Evolutionary conservation across 2,888 invertebrate genomes (phyloP), one percentile per base, ranked within the genome.

Genomic region (Pegoplata infirma): DNA sequence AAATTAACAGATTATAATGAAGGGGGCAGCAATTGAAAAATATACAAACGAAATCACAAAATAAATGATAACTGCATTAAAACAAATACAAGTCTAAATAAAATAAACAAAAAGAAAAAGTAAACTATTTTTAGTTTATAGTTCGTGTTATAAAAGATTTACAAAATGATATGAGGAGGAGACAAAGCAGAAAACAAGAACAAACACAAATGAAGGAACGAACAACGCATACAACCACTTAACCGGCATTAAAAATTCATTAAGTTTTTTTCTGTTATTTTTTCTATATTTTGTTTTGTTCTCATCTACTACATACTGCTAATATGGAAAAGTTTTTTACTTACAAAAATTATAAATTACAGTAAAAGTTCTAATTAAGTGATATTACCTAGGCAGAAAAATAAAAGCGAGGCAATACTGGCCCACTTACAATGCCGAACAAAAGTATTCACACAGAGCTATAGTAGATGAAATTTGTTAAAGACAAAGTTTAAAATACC

Each of bases 231-330:
- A 23, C 53, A 28, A 36, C 8, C 16, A 53, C 28, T 58, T 10
- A 19, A 46, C 44, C 55, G 58, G 56, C 28, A 75, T 49, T 58
- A 61, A 68, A 75, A 68, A 59, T 61, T 61, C 28, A 46, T 46
- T 74, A 61, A 40, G 17, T 25, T 74, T 23, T 47, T 68, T n/a
- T n/a, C n/a, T n/a, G n/a, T n/a, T 14, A 25, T 58, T 23, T 58
- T 71, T 17, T 17, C 17, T 49, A 63, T 5, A 25, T 44, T 66
- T 61, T 58, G 55, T 64, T 55, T 71, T 72, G 47, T 72, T 72
- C 28, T 16, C 19, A 47, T 1, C n/a, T n/a, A 36, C 14, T 55
- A 40, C 3, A 32, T 40, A 67, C n/a, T 55, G 51, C 23, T 32
- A 53, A 47, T 49, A 56, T 16, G 32, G 10, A 58, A 58, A 36